Evolutionary conservation across 2,888 invertebrate species (phyloP).

Genomic region (Himalopsyche tibetana): DNA sequence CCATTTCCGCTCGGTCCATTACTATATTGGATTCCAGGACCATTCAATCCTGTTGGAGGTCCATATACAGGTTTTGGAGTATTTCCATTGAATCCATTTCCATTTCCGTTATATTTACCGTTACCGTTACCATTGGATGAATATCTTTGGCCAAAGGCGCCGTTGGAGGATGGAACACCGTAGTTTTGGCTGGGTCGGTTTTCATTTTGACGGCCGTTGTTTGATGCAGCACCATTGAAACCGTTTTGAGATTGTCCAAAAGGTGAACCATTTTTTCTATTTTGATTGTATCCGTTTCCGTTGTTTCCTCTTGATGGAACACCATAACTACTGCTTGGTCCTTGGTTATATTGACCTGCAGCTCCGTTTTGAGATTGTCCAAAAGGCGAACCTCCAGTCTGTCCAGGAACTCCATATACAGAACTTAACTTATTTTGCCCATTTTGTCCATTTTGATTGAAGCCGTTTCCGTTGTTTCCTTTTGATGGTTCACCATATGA

Average conservation of each 20-base stretch:
- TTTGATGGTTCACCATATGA: slow-evolving; percentile 52
- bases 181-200: slow-evolving; percentile 24
- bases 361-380: too few relatives aligned
- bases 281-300: slow-evolving; percentile 46
- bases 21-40: slow-evolving; percentile 9
- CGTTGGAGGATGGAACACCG: slow-evolving; percentile 51
- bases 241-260: background rate
- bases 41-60: background rate
- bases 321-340: slow-evolving; percentile 54
- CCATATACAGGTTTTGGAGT: slow-evolving; percentile 43
- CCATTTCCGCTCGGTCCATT: slow-evolving; percentile 48
- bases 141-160: slow-evolving; percentile 32
- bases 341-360: background rate
- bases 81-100: slow-evolving; percentile 56
- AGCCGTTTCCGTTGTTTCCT: slow-evolving; percentile 47
- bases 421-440: background rate
- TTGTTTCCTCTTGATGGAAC: slow-evolving; percentile 38
- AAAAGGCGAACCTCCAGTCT: background rate
- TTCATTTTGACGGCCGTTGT: slow-evolving; percentile 4
- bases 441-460: slow-evolving; percentile 31
- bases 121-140: slow-evolving; percentile 46
- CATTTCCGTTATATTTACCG: background rate
- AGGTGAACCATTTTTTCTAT: background rate
- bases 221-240: background rate
- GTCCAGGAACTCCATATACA: background rate